Conservation (phyloP, 2,888 invertebrate genomes). For the Dryobotodes eremita region DNA sequence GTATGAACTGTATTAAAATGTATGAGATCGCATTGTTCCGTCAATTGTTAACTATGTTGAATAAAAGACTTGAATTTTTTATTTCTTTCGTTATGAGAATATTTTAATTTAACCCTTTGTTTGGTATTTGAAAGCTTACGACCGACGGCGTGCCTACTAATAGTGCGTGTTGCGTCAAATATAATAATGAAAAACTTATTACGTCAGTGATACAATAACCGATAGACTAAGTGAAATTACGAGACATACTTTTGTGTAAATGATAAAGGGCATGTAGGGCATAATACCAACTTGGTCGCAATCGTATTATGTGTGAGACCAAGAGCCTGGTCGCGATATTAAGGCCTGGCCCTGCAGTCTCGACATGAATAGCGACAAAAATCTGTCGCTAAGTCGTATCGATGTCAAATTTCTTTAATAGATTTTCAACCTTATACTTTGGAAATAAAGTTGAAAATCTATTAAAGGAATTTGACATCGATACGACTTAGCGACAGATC, state of each 20-base stretch:
- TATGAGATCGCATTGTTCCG: slow-evolving; percentile 81
- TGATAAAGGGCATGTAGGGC: slow-evolving; percentile 20
- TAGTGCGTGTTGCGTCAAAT: slow-evolving; percentile 56
- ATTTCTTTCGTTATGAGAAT: slow-evolving; percentile 56
- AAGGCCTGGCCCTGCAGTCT: too few species aligned
- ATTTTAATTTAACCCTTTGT: slow-evolving; percentile 63
- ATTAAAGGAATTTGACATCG: too few species aligned
- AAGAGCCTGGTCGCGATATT: slow-evolving; percentile 13
- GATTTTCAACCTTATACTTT: too few species aligned
- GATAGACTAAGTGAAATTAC: slow-evolving; percentile 27
- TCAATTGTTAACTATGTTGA: slow-evolving; percentile 74
- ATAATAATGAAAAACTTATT: slow-evolving; percentile 47
- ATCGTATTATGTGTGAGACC: slow-evolving; percentile 12
- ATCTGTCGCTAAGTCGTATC: too few species aligned
- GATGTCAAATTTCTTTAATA: too few species aligned
- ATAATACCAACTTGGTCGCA: slow-evolving; percentile 9
- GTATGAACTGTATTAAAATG: slow-evolving; percentile 80
- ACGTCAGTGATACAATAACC: slow-evolving; percentile 33
- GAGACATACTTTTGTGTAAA: slow-evolving; percentile 10
- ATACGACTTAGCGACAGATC: too few species aligned
- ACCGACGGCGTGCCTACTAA: slow-evolving; percentile 25
- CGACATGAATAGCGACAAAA: too few species aligned
- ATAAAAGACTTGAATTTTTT: slow-evolving; percentile 66
- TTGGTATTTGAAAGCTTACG: slow-evolving; percentile 62
- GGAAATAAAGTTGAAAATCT: too few species aligned